These are phyloP conservation scores for Manacus vitellinus DNA, from an alignment of 2,113 vertebrate species.

Conservation along the genomic window DNA sequence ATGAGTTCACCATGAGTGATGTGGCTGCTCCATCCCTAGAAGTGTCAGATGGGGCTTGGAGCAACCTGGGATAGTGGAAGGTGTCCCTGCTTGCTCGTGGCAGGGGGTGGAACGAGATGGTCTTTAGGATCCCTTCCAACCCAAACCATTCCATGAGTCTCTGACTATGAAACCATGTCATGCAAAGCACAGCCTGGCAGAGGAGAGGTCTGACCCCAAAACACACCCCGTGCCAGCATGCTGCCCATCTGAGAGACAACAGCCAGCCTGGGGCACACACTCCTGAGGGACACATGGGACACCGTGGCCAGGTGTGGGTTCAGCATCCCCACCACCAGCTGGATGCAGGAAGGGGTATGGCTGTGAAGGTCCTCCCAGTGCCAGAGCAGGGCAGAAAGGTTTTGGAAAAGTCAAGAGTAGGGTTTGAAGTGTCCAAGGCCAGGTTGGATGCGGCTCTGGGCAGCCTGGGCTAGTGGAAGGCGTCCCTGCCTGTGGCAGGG, in stretches of 20 bases:
- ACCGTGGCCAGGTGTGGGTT: rapidly evolving
- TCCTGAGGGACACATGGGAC: rapidly evolving
- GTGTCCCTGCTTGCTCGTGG: neutral
- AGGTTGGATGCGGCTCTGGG: neutral
- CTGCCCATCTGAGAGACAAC: neutral
- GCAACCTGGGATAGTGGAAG: neutral
- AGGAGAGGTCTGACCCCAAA: neutral
- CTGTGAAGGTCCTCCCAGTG: neutral
- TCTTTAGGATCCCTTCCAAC: neutral
- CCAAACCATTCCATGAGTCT: neutral
- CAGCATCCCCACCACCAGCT: neutral
- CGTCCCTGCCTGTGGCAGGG: neutral
- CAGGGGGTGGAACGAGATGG: neutral
- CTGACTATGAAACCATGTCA: neutral
- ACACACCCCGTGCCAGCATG: rapidly evolving
- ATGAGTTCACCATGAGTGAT: neutral
- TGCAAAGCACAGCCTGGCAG: neutral
- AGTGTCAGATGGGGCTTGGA: rapidly evolving
- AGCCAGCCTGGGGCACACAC: neutral
- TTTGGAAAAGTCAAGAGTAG: neutral
- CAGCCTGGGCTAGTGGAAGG: neutral
- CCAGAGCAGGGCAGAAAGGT: neutral
- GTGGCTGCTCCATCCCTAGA: neutral
- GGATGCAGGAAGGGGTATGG: neutral
- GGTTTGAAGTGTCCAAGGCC: neutral